Evolutionary conservation across 2,797 vertebrate species (phyloP).

Genomic region (Zalophus californianus): DNA sequence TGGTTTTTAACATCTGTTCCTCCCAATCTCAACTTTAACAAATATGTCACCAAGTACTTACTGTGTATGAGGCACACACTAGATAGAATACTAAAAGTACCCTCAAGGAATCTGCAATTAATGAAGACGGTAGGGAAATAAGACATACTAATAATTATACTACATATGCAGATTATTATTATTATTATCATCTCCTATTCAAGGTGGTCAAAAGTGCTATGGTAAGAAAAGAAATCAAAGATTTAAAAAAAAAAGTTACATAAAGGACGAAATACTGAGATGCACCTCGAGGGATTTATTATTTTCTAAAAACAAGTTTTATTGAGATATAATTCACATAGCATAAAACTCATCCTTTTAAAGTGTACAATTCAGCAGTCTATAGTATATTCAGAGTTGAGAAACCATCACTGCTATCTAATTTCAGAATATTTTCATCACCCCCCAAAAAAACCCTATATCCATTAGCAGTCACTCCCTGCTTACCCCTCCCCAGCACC

Average conservation of each 20-base stretch:
- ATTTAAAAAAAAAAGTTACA: background rate
- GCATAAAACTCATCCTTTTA: background rate
- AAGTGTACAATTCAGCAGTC: background rate
- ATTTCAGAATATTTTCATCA: slow-evolving; percentile 2
- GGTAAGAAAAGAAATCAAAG: background rate
- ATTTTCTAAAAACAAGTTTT: background rate
- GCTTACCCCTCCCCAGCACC: background rate
- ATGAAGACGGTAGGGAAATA: background rate
- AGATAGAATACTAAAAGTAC: background rate
- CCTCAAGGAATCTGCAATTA: background rate
- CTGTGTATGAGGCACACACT: background rate
- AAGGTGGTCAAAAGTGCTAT: background rate
- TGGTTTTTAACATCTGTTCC: background rate
- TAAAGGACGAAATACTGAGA: background rate
- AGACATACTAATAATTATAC: background rate
- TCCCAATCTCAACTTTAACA: background rate
- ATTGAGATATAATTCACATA: background rate
- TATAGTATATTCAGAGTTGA: background rate
- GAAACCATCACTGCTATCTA: background rate
- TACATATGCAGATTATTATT: background rate
- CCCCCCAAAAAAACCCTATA: background rate
- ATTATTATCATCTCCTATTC: background rate
- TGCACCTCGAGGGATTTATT: background rate
- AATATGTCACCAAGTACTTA: background rate
- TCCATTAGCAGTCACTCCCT: background rate